Base-by-base conservation (phyloP, 2,888 invertebrate genomes). In the Atrina japonica region DNA sequence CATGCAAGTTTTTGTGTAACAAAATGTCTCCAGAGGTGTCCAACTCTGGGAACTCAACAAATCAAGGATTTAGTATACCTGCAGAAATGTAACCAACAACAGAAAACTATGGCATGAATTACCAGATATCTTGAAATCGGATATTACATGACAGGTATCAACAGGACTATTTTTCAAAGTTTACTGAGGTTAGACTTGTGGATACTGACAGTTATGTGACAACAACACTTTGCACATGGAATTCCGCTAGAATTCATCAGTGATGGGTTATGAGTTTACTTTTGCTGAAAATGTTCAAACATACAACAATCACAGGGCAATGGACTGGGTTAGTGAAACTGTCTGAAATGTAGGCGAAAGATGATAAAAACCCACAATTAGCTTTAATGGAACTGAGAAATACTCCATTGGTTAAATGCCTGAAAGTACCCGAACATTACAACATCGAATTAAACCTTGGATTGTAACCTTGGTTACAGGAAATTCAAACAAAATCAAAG, bases 301-400 rank as follows among this genome's bases (percentile, higher is more conserved):
- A 58, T n/a, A 43, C 41, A 43, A 77, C 77, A 21, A 70, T 74
- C 76, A 14, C 68, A 78, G 50, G 66, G 70, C 9, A 83, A 81
- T 59, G 74, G 82, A 16, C 58, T 80, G 9, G 80, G 73, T 14
- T 81, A 82, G 43, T 60, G 52, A 35, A 30, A n/a, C 30, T 83
- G 0, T 58, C 78, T n/a, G 58, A 6, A 11, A 78, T 75, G 23
- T 45, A 70, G 0, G 67, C 66, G 27, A 61, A 56, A 14, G 58
- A 55, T 60, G 27, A 59, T 3, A 35, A 50, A n/a, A 70, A 77
- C 35, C 67, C 67, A 2, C 65, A 70, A 23, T 6, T 77, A 11
- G 66, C 55, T 9, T 27, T 76, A 9, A 53, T 79, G 14, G 70
- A 66, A 41, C 77, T 74, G 14, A 35, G 70, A 0, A 69, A 63